Evolutionary conservation across 35 echinoderm and acorn worm species (phyloP), one percentile per base, ranked within the genome.

Genomic region (Strongylocentrotus purpuratus): DNA sequence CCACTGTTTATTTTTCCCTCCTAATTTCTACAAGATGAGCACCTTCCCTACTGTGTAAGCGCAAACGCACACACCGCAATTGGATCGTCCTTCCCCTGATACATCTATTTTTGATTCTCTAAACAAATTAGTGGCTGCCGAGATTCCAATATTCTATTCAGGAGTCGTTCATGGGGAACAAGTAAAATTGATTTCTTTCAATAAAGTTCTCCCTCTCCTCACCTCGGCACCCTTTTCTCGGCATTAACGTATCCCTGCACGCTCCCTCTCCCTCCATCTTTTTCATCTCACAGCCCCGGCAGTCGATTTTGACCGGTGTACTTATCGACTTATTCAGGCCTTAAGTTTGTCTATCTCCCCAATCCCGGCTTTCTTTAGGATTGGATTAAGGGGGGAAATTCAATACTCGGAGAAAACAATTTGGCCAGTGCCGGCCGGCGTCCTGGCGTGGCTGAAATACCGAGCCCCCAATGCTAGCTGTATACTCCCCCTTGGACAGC

Each of bases 321-420:
- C 87, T 89, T 89, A 89, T 89, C 32, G 87, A 89, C 87, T 89
- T 89, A 45, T 45, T 46, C 87, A 46, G 87, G 87, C 87, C 87
- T 89, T 89, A 46, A 89, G 87, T 89, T 89, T 31, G 22, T 78
- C 65, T 78, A 78, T 78, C 22, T 78, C 28, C 65, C 65, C 65
- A 6, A 78, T 78, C 65, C 65, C 1, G 65, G 65, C 65, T 78
- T 78, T 78, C 65, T 78, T 78, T 22, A 22, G 65, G 65, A 78
- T 78, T 78, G 65, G 65, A 78, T 78, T 78, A 70, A 70, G 25
- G 65, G 65, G 65, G 22, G 65, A 78, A 78, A 78, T 78, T 78
- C 65, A 78, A 78, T 78, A 78, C 65, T 25, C 22, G 25, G 25
- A 78, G 65, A 78, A 78, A 78, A 78, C 65, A 78, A 78, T 78